Conservation (phyloP, 2,888 invertebrate genomes). For the Hydriomena furcata region DNA sequence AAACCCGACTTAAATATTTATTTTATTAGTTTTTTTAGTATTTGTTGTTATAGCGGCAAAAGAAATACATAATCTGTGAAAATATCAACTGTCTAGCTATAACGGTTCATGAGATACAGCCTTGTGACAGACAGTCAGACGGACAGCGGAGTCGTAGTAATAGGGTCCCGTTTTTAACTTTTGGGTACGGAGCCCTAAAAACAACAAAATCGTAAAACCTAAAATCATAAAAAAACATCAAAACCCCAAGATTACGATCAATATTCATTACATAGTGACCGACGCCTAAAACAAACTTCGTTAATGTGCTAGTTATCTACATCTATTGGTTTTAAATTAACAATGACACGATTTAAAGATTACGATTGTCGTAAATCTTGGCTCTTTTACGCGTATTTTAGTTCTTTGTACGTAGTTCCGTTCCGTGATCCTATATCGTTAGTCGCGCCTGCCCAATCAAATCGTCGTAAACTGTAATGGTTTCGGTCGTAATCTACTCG, state of each 20-base stretch:
- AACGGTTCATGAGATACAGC: no score
- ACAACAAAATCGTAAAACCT: constrained; percentile 22
- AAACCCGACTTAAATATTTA: no score
- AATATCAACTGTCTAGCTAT: no score
- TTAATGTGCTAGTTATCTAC: constrained; percentile 58
- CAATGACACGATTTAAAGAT: constrained; percentile 64
- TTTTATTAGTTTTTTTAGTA: no score
- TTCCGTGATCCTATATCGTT: constrained; percentile 74
- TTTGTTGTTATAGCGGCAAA: no score
- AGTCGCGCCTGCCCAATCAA: constrained; percentile 74
- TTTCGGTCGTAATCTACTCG: constrained; percentile 69
- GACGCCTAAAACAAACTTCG: constrained; percentile 48
- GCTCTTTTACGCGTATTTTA: constrained; percentile 65
- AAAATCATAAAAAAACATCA: constrained; percentile 28
- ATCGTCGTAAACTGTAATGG: constrained; percentile 75
- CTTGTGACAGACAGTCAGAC: no score
- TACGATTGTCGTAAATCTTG: constrained; percentile 72
- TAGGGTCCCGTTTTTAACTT: no score
- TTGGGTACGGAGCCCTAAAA: background rate
- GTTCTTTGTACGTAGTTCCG: constrained; percentile 52
- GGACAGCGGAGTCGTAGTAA: no score
- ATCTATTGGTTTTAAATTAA: constrained; percentile 67
- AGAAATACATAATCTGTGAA: no score
- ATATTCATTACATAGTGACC: constrained; percentile 43
- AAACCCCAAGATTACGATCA: constrained; percentile 32